phyloP scores from a whole-genome alignment of 2,113 vertebrate genomes.

The Nesoenas mayeri region DNA sequence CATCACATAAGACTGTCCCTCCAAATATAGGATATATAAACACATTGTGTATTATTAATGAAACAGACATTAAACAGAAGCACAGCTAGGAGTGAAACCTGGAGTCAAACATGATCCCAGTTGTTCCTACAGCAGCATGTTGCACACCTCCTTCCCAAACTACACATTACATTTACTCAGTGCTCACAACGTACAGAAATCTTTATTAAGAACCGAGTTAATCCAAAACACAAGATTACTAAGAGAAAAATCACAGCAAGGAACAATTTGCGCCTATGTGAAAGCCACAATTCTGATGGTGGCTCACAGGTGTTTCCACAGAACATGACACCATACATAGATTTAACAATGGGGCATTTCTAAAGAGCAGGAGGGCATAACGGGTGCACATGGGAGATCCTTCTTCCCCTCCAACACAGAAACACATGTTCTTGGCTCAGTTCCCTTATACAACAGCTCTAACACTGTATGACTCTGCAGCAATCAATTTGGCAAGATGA shows the following conservation, averaged over 20 bases:
- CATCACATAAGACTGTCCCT: background rate
- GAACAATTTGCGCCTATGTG: accelerated
- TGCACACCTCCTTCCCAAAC: background rate
- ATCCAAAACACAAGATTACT: background rate
- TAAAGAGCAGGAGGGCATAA: background rate
- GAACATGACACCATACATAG: accelerated
- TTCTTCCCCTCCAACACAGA: background rate
- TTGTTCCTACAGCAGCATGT: background rate
- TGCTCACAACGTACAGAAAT: background rate
- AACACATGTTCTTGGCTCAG: background rate
- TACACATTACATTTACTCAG: background rate
- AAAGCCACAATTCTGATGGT: background rate
- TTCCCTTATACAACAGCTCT: background rate
- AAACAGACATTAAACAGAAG: background rate
- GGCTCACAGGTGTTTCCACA: background rate
- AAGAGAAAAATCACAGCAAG: background rate
- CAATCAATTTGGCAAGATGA: background rate
- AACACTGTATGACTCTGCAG: background rate
- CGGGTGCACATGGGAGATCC: accelerated
- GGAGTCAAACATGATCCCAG: background rate
- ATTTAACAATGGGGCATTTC: background rate
- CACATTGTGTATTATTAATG: background rate
- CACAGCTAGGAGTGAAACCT: background rate
- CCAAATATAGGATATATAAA: background rate
- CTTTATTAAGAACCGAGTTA: background rate